A percentile compares a stretch with the other conserved stretches of the same genome.
These are phyloP conservation scores for Ictalurus punctatus DNA, from an alignment of 2,113 vertebrate species.

Conservation along the genomic window DNA sequence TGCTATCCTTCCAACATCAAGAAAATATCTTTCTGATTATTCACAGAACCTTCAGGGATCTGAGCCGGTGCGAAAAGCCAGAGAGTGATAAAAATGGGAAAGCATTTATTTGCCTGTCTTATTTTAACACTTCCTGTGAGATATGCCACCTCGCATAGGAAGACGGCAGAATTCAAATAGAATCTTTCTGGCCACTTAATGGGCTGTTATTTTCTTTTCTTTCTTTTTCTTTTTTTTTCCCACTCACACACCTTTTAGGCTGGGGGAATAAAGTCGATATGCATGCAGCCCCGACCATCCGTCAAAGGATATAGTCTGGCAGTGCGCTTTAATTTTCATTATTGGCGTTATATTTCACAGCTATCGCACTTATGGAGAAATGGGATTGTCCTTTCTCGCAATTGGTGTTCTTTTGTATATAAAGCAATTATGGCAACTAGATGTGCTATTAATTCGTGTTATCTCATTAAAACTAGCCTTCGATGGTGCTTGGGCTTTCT, in stretches of 20 bases:
- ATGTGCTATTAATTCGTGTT: background rate
- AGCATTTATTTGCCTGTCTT: conserved; percentile 23
- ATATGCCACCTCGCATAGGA: conserved; percentile 15
- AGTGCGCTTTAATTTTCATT: conserved; percentile 14
- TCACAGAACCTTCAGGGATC: conserved; percentile 36
- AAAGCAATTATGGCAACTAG: background rate
- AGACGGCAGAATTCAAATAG: conserved; percentile 19
- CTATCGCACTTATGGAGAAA: background rate
- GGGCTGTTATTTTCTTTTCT: background rate
- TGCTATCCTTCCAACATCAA: conserved; percentile 31
- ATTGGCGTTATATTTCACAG: background rate
- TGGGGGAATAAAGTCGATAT: conserved; percentile 1
- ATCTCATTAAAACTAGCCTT: background rate
- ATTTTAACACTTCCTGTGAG: conserved; percentile 38
- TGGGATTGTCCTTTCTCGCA: background rate
- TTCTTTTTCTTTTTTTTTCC: no score
- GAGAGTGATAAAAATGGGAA: conserved; percentile 15
- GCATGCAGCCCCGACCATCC: background rate
- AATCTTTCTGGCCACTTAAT: conserved; percentile 31
- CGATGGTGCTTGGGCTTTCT: background rate
- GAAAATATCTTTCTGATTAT: conserved; percentile 57
- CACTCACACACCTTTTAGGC: background rate
- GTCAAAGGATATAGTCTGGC: background rate
- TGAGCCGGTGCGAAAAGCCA: conserved; percentile 15
- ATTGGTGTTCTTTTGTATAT: background rate